Percentiles rank a stretch among this genome's conserved stretches.
These are phyloP conservation scores for Limanda limanda DNA, from an alignment of 2,113 vertebrate species.

Conservation along the genomic window DNA sequence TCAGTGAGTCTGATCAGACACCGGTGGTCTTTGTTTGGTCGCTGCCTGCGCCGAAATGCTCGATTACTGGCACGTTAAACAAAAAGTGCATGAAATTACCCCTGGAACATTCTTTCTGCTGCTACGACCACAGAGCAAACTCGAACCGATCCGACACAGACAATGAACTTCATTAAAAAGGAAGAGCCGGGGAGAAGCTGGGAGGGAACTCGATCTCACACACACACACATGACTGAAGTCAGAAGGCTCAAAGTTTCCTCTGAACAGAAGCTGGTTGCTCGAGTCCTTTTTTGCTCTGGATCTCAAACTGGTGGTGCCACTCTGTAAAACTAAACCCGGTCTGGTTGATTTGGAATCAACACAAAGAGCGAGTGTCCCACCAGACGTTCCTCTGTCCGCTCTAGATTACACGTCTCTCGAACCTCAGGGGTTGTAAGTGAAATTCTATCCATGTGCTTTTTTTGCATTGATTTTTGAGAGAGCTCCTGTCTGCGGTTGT, in stretches of 20 bases:
- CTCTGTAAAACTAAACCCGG: constrained; percentile 19
- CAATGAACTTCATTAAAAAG: neutral
- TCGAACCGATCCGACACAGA: constrained; percentile 24
- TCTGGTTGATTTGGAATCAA: constrained; percentile 4
- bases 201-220: neutral
- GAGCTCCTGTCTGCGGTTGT: constrained; percentile 24
- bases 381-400: constrained; percentile 14
- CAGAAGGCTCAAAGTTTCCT: constrained; percentile 1
- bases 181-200: neutral
- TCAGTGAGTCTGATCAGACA: constrained; percentile 24
- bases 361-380: constrained; percentile 12
- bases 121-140: constrained; percentile 16
- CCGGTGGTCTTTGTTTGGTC: neutral
- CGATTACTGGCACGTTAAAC: constrained; percentile 32
- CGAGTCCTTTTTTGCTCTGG: neutral
- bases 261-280: constrained; percentile 15
- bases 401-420: constrained; percentile 50
- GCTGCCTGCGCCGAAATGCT: constrained; percentile 26
- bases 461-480: constrained; percentile 36
- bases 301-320: constrained; percentile 5
- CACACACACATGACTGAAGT: neutral
- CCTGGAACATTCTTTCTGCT: neutral
- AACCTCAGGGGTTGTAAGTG: constrained; percentile 53
- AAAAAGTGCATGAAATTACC: constrained; percentile 22
- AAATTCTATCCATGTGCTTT: constrained; percentile 49